Conservation (phyloP, 2,888 invertebrate genomes). For the Melikaiella ostensackeni region DNA sequence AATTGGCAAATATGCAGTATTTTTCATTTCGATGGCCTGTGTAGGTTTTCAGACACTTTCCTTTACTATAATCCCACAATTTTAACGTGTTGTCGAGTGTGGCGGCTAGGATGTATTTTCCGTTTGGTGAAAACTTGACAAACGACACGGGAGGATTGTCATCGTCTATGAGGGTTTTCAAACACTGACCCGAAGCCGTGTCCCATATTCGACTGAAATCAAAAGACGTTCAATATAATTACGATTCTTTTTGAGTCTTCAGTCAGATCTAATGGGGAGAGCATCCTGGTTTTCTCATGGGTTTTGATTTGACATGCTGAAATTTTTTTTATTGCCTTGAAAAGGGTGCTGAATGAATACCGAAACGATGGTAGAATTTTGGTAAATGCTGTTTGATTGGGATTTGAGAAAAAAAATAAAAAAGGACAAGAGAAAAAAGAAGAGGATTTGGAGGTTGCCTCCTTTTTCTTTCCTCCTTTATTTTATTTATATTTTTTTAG, state of each 20-base stretch:
- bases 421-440: no score
- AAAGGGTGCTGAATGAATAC: no score
- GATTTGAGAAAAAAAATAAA: no score
- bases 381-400: no score
- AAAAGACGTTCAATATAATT: not conserved
- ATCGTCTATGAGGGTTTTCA: constrained; percentile 99
- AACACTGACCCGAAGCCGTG: constrained; percentile 98
- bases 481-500: no score
- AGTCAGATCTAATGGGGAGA: no score
- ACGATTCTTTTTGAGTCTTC: not conserved
- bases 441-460: no score
- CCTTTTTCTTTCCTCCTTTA: no score
- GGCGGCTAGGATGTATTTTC: constrained; percentile 98
- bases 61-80: constrained; percentile 99
- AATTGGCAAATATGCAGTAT: constrained; percentile 99
- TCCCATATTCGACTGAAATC: constrained; percentile 97
- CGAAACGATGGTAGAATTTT: no score
- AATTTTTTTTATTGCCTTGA: no score
- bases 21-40: constrained; percentile 99
- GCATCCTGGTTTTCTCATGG: no score
- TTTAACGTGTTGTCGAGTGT: constrained; percentile 99
- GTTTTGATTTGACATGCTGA: no score
- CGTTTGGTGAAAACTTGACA: constrained; percentile 99
- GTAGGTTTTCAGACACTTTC: constrained; percentile 99
- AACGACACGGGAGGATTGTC: constrained; percentile 99